phyloP scores from a whole-genome alignment of 1,140 invertebrate species.

The Halyomorpha halys region DNA sequence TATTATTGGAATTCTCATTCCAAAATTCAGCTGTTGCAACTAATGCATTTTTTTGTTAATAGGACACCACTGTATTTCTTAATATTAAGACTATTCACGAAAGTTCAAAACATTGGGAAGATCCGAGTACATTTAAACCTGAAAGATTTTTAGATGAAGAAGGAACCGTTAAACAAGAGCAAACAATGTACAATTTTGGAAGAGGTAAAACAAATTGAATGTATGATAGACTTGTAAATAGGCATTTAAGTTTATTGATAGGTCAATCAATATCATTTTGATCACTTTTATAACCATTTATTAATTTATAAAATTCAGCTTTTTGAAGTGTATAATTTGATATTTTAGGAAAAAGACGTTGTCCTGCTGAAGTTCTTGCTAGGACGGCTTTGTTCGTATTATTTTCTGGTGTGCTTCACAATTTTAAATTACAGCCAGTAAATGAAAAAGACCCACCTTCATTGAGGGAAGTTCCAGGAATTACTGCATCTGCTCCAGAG shows the following conservation, averaged over 20 bases:
- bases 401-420: slow-evolving; percentile 56
- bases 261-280: background rate
- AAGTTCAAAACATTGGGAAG: slow-evolving; percentile 49
- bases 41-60: slow-evolving; percentile 23
- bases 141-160: slow-evolving; percentile 51
- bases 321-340: background rate
- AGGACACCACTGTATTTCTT: slow-evolving; percentile 50
- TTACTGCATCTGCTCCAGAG: slow-evolving; percentile 36
- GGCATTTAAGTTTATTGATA: background rate
- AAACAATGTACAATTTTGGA: slow-evolving; percentile 55
- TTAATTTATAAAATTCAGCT: background rate
- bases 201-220: slow-evolving; percentile 41
- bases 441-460: slow-evolving; percentile 33
- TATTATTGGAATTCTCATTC: too few species aligned
- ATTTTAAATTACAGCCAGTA: slow-evolving; percentile 37
- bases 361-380: slow-evolving; percentile 65
- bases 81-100: slow-evolving; percentile 52
- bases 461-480: slow-evolving; percentile 32
- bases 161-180: slow-evolving; percentile 40
- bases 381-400: slow-evolving; percentile 60
- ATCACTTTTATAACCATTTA: background rate
- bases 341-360: slow-evolving; percentile 55
- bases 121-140: slow-evolving; percentile 58
- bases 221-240: background rate
- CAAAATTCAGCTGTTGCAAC: background rate